Evolutionary conservation across 2,113 vertebrate genomes (phyloP), one percentile per base, ranked within the genome.

Genomic region (Delphinus delphis): DNA sequence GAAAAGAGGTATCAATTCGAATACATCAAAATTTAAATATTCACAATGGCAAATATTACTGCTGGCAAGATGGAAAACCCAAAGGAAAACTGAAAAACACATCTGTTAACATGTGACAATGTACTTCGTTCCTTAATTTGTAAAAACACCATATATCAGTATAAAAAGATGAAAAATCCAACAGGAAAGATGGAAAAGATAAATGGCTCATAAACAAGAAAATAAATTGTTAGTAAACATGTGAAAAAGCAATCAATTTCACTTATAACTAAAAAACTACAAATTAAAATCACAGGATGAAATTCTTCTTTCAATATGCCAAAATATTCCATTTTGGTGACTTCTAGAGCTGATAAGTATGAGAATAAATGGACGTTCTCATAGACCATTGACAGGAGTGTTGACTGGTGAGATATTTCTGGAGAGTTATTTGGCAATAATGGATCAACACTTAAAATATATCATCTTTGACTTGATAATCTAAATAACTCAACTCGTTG

Each of bases 241-340:
- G 50, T 38, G 14, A 74, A 67, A n/a, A 60, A 20, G 71, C 10
- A 68, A 71, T 92, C 10, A 68, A 71, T 92, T 91, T 82, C n/a
- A 93, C 21, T 82, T 89, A 60, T 44, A 96, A 96, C 31, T 47
- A 31, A 68, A 93, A 95, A 53, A 31, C 2, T 50, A 88, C 6
- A 79, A 83, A 95, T 63, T 68, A 80, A 90, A 88, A 76, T 21
- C 11, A 77, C 28, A 88, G 76, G 23, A 73, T 77, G n/a, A 23
- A 79, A 55, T 65, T 73, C 14, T 68, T 71, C 63, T 20, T 77
- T 55, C n/a, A 73, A 44, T 14, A 33, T 89, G 60, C 33, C 71
- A 84, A 41, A 90, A 90, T 15, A 15, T 20, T 44, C 20, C 26
- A 76, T 53, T 67, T 47, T 76, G 53, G 73, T 77, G 38, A 88